Evolutionary conservation across 2,113 vertebrate species (phyloP).

Genomic region (Pipa parva): DNA sequence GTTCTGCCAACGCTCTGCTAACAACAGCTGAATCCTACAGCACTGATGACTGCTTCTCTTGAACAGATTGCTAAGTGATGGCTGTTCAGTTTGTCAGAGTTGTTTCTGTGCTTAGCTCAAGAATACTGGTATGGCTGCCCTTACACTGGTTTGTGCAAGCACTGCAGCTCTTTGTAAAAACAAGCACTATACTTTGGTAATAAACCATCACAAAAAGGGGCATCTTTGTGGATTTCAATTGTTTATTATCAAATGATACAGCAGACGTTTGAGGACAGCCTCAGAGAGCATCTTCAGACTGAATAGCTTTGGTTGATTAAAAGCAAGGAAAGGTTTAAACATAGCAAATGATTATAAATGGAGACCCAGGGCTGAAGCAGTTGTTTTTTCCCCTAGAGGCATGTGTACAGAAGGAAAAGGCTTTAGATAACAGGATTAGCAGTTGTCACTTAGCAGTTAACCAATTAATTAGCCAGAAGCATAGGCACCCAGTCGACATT

Average conservation of each 20-base stretch:
- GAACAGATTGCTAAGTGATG: conserved; percentile 31
- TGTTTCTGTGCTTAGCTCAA: conserved; percentile 3
- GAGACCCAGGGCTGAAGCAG: not conserved
- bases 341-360: conserved; percentile 4
- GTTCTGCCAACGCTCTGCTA: conserved; percentile 20
- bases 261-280: too few relatives aligned
- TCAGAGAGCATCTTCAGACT: too few relatives aligned
- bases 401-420: conserved; percentile 8
- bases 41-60: conserved; percentile 11
- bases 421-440: conserved; percentile 39
- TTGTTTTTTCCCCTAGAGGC: conserved; percentile 17
- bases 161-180: not conserved
- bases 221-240: too few relatives aligned
- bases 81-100: conserved; percentile 24
- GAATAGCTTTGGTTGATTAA: too few relatives aligned
- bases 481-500: not conserved
- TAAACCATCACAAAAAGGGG: not conserved
- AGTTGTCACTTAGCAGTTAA: conserved; percentile 40
- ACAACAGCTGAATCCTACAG: conserved; percentile 23
- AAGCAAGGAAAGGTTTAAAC: too few relatives aligned
- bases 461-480: conserved; percentile 34
- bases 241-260: too few relatives aligned
- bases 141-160: not conserved
- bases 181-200: not conserved
- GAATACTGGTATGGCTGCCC: conserved; percentile 1